phyloP scores from a whole-genome alignment of 2,888 invertebrate genomes.

The Synanthedon formicaeformis region DNA sequence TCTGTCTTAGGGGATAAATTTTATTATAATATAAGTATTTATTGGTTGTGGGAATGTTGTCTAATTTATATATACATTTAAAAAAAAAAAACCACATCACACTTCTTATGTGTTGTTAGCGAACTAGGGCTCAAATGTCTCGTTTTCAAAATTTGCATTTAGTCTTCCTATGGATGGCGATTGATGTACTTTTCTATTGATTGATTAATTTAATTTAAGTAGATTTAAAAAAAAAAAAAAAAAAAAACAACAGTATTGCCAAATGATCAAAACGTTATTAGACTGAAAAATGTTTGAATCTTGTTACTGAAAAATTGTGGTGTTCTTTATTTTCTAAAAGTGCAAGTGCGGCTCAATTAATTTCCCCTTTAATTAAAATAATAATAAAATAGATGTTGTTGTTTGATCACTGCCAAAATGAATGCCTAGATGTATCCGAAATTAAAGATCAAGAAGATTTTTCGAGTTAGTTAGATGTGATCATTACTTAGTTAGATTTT shows the following conservation, averaged over 20 bases:
- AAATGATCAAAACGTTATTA: slow-evolving; percentile 66
- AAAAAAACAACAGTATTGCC: slow-evolving; percentile 58
- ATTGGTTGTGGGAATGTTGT: not conserved
- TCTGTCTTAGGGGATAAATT: no score
- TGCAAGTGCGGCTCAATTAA: not conserved
- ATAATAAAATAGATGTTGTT: not conserved
- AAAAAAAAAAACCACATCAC: not conserved
- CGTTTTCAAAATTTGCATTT: slow-evolving; percentile 40
- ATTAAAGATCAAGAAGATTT: no score
- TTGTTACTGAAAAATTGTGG: slow-evolving; percentile 18
- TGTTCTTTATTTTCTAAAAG: slow-evolving; percentile 9
- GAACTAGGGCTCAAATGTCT: slow-evolving; percentile 35
- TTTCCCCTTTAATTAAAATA: not conserved
- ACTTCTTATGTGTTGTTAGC: slow-evolving; percentile 6
- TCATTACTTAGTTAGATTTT: no score
- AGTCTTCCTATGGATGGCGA: slow-evolving; percentile 60
- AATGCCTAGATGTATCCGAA: not conserved
- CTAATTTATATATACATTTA: not conserved
- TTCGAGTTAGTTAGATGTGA: no score
- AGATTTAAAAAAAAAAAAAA: slow-evolving; percentile 36
- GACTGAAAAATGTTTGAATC: slow-evolving; percentile 52
- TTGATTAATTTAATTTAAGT: slow-evolving; percentile 41
- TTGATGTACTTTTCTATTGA: slow-evolving; percentile 34
- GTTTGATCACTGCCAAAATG: not conserved
- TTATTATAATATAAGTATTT: not conserved